Conservation (phyloP, 1,140 invertebrate genomes). For the Drosophila saltans region DNA sequence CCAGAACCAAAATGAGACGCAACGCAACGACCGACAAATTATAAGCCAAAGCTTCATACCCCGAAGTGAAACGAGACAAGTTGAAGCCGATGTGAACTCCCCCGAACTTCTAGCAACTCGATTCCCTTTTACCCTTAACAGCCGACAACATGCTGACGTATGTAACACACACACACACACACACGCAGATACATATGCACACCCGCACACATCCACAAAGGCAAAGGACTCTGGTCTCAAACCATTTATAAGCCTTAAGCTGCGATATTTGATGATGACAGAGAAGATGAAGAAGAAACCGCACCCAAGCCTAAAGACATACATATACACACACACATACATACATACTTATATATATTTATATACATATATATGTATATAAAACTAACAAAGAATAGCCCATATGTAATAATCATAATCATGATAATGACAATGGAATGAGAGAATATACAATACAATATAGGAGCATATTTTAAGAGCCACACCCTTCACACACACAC, state of each 20-base stretch:
- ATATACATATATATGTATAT: neutral
- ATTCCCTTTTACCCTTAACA: constrained; percentile 4
- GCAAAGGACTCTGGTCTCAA: constrained; percentile 6
- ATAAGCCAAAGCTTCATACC: constrained; percentile 44
- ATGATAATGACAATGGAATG: constrained; percentile 2
- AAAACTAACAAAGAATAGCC: constrained; percentile 21
- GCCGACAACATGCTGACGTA: constrained; percentile 11
- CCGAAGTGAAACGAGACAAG: constrained; percentile 17
- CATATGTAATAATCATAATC: constrained; percentile 19
- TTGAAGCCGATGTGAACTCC: constrained; percentile 1
- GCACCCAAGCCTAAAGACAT: constrained; percentile 13
- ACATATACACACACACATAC: neutral
- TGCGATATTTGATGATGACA: constrained; percentile 12
- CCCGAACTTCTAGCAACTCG: neutral
- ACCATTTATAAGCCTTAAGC: constrained; percentile 13
- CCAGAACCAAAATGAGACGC: constrained; percentile 2
- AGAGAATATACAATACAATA: constrained; percentile 1
- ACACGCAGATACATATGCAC: neutral
- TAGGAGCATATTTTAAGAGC: constrained; percentile 12
- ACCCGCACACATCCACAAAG: neutral
- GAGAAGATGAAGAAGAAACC: constrained; percentile 16
- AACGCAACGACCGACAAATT: constrained; percentile 45
- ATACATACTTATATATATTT: neutral
- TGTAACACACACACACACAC: neutral
- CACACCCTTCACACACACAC: constrained; percentile 5